Conservation (phyloP, 2,797 vertebrate species). For the Hafferia zeledoni region DNA sequence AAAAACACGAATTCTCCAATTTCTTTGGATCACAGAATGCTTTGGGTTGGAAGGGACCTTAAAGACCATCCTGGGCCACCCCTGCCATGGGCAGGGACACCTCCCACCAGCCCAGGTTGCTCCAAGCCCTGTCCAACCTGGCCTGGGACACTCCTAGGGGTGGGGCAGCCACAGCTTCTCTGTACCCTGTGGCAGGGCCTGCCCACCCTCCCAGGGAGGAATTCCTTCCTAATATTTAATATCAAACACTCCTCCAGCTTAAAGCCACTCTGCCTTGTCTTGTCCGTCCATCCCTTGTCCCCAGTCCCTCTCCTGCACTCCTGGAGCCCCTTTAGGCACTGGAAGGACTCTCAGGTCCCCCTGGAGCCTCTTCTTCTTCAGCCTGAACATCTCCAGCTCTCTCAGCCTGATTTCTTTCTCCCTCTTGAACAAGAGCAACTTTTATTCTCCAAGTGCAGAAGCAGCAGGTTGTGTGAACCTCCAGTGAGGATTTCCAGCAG, state of each 20-base stretch:
- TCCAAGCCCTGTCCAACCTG: not conserved
- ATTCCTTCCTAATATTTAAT: not conserved
- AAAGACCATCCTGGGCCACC: fast-evolving
- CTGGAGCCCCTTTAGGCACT: not conserved
- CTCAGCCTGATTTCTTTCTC: not conserved
- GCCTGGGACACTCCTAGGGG: not conserved
- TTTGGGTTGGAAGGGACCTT: not conserved
- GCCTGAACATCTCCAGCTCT: not conserved
- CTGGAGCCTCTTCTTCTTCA: not conserved
- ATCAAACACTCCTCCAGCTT: not conserved
- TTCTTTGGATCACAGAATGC: not conserved
- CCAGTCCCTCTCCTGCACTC: not conserved
- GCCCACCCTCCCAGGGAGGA: fast-evolving
- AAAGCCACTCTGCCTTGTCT: not conserved
- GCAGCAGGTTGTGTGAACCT: not conserved
- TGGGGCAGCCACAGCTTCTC: not conserved
- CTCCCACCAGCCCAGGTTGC: not conserved
- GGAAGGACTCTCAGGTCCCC: not conserved
- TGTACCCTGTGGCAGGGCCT: not conserved
- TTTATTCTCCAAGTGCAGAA: not conserved
- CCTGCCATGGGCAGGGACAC: not conserved
- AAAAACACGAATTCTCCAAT: not conserved
- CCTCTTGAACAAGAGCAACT: not conserved
- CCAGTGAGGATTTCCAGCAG: not conserved
- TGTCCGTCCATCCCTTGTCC: not conserved